Evolutionary conservation across 2,888 invertebrate genomes (phyloP), one percentile per base, ranked within the genome.

Genomic region (Drosophila koepferae): DNA sequence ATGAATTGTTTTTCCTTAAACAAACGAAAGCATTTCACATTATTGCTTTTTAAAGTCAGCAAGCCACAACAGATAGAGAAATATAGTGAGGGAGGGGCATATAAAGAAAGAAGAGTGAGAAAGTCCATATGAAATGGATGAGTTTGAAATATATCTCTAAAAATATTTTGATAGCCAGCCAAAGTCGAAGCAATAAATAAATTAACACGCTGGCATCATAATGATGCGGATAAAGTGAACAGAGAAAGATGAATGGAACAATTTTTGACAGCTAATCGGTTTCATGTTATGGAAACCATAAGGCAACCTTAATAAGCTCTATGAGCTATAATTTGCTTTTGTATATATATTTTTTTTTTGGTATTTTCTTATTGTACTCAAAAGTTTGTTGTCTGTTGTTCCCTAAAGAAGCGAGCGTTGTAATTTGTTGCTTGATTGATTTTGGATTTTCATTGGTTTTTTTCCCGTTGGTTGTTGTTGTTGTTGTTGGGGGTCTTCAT

Each of bases 31-130:
- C 66, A 73, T 74, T 67, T 59, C 66, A 51, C 73, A 81, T 83
- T 88, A 86, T 88, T 74, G 86, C 80, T 81, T 88, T 88, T 86
- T 87, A 82, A 86, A 87, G 77, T 74, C 74, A 46, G 68, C 73
- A 72, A 44, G 66, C 53, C 71, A 66, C 55, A 66, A 16, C 8
- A 53, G 36, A 20, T 20, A 36, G 14, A 34, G 3, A 36, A 14
- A 53, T 14, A 18, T 8, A 31, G 31, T 41, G 14, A 36, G 14
- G 4, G 4, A 20, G 44, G 34, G 6, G 6, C 28, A 28, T 6
- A 28, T 28, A 28, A 1, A 28, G 28, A 28, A 28, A 28, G 28
- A 6, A 16, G 16, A 1, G 16, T 18, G 58, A 28, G 12, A 1
- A 53, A 40, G 58, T 60, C 60, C 63, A 49, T 55, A 55, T 34